Conservation (phyloP, 1,140 invertebrate species). For the Bemisia tabaci region DNA sequence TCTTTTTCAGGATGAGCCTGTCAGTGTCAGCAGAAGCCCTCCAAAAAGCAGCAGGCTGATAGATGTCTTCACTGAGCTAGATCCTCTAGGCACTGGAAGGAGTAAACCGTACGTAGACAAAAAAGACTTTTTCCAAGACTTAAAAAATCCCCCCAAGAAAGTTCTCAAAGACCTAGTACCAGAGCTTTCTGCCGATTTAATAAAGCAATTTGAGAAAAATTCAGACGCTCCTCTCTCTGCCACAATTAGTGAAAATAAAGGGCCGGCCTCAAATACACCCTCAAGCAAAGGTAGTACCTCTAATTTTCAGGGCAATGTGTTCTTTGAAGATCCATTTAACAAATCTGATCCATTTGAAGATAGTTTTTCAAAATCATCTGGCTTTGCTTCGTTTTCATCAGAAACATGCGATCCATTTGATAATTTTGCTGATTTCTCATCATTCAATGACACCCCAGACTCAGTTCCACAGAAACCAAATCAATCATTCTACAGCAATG, state of each 20-base stretch:
- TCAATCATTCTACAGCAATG: constrained; percentile 11
- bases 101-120: constrained; percentile 85
- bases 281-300: constrained; percentile 5
- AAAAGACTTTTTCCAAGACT: constrained; percentile 86
- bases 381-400: constrained; percentile 46
- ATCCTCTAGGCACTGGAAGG: constrained; percentile 76
- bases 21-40: neutral
- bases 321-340: constrained; percentile 53
- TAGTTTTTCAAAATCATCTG: constrained; percentile 23
- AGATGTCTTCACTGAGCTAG: constrained; percentile 82
- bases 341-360: constrained; percentile 44
- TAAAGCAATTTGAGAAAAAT: constrained; percentile 15
- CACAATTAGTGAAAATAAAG: constrained; percentile 8
- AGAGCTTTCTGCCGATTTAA: constrained; percentile 4
- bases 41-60: constrained; percentile 11
- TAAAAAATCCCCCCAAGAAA: constrained; percentile 85
- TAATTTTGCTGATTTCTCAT: constrained; percentile 28
- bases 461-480: constrained; percentile 12
- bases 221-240: neutral
- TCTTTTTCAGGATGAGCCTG: neutral
- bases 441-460: constrained; percentile 16
- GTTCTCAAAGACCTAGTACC: constrained; percentile 65
- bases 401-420: constrained; percentile 19
- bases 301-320: constrained; percentile 38
- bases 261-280: constrained; percentile 7